Conservation (phyloP, 2,888 invertebrate genomes). For the Pteria penguin region DNA sequence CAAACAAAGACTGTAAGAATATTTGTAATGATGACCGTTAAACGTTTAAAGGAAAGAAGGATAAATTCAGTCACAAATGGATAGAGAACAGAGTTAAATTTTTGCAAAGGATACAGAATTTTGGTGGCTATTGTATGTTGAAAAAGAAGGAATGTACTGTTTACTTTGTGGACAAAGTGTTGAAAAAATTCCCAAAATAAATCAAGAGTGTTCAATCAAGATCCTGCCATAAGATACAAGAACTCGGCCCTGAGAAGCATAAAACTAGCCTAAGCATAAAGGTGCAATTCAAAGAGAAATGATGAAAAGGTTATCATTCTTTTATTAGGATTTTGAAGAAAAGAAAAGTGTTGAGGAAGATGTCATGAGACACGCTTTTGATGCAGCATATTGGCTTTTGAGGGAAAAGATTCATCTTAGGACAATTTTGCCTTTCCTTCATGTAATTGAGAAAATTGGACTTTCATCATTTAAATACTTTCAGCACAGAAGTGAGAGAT, state of each 20-base stretch:
- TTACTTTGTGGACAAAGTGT: slow-evolving; percentile 5
- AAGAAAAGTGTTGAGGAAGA: neutral
- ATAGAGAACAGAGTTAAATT: neutral
- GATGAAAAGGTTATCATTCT: neutral
- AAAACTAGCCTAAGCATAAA: neutral
- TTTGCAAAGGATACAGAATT: neutral
- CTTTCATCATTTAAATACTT: neutral
- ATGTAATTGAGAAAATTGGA: slow-evolving; percentile 1
- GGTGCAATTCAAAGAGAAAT: slow-evolving; percentile 5
- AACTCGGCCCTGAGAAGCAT: neutral
- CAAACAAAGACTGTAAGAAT: no score
- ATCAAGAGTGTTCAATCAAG: slow-evolving; percentile 1
- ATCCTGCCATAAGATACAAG: neutral
- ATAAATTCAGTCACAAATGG: slow-evolving; percentile 20
- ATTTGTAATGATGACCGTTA: no score
- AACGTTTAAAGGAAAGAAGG: slow-evolving; percentile 10
- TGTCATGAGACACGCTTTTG: neutral
- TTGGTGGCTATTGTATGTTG: slow-evolving; percentile 15
- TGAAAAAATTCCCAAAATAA: slow-evolving; percentile 8
- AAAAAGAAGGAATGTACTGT: slow-evolving; percentile 10
- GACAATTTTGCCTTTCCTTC: neutral
- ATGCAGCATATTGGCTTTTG: slow-evolving; percentile 22
- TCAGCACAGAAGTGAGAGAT: neutral
- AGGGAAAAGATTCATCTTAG: slow-evolving; percentile 12
- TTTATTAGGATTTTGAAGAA: slow-evolving; percentile 8